Evolutionary conservation across 2,888 invertebrate species (phyloP), one percentile per base, ranked within the genome.

Genomic region (Cephus runcator): DNA sequence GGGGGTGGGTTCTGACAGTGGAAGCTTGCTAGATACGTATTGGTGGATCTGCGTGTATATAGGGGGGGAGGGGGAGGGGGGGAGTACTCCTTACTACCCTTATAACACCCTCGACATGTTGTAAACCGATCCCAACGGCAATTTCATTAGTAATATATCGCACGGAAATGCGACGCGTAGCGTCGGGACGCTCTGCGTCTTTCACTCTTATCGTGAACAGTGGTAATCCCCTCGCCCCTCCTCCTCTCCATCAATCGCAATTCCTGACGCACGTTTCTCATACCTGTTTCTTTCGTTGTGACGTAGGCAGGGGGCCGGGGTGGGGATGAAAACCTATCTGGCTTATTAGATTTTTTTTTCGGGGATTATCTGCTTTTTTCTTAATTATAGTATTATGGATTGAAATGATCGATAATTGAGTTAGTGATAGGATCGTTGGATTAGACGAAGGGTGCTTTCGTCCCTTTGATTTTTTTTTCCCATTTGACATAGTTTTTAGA

Each of bases 81-180:
- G 33, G 40, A 6, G 56, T 23, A 23, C 23, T 15, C 56, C 56
- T 56, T 56, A 56, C 56, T 23, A 56, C 56, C 56, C 56, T 56
- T 56, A 23, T 56, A 56, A 56, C 56, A 56, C 71, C 12, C 71
- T 34, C 71, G 71, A 31, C 71, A 71, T 34, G 71, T 71, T 71
- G 71, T 71, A 71, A 71, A 71, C 71, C 31, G 71, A 71, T 71
- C 71, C 33, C 33, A 31, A 34, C 31, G 71, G 71, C 71, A 71
- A 71, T 71, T 71, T 71, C 71, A 71, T 71, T 71, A 71, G 71
- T 71, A 71, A 71, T 33, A 2, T 56, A 71, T 34, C 31, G 71
- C 4, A 33, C 3, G 34, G 33, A 71, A 71, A 71, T 9, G 56
- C 23, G 56, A 56, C 23, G 56, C 56, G 23, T 9, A 56, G 56